Conservation (phyloP, 2,113 vertebrate species). For the Rhinolophus sinicus region DNA sequence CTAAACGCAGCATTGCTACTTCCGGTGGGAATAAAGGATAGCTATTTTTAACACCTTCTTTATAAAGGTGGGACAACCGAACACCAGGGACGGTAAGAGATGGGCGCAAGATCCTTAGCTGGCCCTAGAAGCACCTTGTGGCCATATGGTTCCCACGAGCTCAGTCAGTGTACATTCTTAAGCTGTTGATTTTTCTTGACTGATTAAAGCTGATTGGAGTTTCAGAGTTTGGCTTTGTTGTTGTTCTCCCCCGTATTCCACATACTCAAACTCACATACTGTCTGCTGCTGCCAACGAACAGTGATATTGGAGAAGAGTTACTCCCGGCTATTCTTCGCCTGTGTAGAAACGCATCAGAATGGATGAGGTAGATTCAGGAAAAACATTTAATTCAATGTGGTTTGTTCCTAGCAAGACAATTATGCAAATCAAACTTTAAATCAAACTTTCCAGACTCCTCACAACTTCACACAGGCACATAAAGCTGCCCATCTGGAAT, state of each 20-base stretch:
- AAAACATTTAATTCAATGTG: neutral
- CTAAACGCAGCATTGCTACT: neutral
- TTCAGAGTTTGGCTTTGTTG: neutral
- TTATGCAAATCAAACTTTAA: neutral
- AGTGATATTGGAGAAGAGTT: neutral
- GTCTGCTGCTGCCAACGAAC: constrained; percentile 30
- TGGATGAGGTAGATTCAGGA: neutral
- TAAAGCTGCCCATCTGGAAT: neutral
- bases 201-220: constrained; percentile 60
- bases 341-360: neutral
- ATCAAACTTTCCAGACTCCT: neutral
- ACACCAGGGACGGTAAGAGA: neutral
- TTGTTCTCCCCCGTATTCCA: neutral
- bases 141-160: neutral
- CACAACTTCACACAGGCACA: neutral
- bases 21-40: neutral
- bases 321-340: neutral
- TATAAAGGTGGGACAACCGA: neutral
- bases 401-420: neutral
- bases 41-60: constrained; percentile 23
- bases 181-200: constrained; percentile 45
- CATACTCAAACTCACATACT: neutral
- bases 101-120: no score
- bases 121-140: neutral
- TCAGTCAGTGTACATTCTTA: neutral